These are phyloP conservation scores for Arizona elegans DNA, from an alignment of 2,113 vertebrate genomes.

Conservation along the genomic window DNA sequence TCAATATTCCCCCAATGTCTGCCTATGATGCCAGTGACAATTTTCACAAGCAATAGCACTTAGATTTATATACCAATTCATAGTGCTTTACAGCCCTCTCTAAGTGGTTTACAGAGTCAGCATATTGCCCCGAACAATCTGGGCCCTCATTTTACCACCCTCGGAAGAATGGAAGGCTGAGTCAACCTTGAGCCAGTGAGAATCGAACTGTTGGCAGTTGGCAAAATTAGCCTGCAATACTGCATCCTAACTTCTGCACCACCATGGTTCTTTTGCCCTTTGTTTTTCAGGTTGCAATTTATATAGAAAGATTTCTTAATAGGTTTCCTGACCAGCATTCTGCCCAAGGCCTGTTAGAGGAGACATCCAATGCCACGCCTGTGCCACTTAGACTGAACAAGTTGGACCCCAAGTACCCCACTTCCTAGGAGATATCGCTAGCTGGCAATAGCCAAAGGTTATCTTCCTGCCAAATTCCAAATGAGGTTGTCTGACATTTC, in stretches of 20 bases:
- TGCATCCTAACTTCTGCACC: not conserved
- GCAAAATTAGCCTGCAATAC: not conserved
- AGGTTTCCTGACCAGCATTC: constrained; percentile 2
- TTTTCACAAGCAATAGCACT: not conserved
- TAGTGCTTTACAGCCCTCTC: not conserved
- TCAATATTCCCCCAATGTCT: not conserved
- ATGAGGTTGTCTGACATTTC: constrained; percentile 27
- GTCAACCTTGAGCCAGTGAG: not conserved
- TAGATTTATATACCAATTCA: not conserved
- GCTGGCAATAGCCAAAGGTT: not conserved
- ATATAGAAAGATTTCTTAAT: not conserved
- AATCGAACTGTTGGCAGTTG: not conserved
- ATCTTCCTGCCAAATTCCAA: constrained; percentile 42
- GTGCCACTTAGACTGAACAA: constrained; percentile 2
- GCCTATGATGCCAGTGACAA: not conserved
- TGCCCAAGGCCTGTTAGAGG: not conserved
- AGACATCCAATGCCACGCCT: constrained; percentile 5
- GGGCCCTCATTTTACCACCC: not conserved
- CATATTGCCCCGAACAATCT: not conserved
- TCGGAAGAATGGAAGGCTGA: not conserved
- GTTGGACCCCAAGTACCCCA: not conserved
- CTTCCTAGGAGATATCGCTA: not conserved
- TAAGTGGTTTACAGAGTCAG: not conserved
- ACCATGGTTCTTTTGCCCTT: not conserved
- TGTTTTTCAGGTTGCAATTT: not conserved